Evolutionary conservation across 64 coral and sea anemone genomes (phyloP).

Genomic region (Stichodactyla helianthus): DNA sequence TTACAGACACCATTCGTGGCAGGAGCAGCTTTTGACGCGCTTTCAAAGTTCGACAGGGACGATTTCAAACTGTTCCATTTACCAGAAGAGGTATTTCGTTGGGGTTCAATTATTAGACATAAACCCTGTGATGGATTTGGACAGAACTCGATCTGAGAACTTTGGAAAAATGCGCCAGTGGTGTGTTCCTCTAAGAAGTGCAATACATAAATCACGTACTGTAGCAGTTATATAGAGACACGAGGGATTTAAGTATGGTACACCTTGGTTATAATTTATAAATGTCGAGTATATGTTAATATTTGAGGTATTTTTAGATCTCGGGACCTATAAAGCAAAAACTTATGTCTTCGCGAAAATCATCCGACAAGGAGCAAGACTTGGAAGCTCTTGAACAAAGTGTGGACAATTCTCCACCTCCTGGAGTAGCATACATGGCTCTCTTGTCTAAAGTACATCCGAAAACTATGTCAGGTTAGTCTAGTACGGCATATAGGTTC

Average conservation of each 20-base stretch:
- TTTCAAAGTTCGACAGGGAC: constrained; percentile 46
- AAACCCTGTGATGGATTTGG: too few relatives aligned
- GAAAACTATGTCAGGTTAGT: constrained; percentile 27
- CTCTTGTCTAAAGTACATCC: constrained; percentile 19
- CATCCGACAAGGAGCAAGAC: not conserved
- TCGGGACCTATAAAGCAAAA: constrained; percentile 28
- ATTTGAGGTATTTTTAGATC: constrained; percentile 4
- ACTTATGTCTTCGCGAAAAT: constrained; percentile 13
- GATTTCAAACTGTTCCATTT: constrained; percentile 73
- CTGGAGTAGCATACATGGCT: constrained; percentile 30
- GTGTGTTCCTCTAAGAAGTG: too few relatives aligned
- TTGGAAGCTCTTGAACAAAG: not conserved
- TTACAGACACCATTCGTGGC: constrained; percentile 30
- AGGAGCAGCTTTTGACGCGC: constrained; percentile 63
- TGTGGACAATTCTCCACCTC: constrained; percentile 35
- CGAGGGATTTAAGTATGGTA: too few relatives aligned
- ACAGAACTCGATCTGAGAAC: too few relatives aligned
- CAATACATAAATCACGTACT: too few relatives aligned
- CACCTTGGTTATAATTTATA: too few relatives aligned
- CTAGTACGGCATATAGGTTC: not conserved
- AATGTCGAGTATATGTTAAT: too few relatives aligned
- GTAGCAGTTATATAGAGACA: too few relatives aligned
- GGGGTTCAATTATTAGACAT: not conserved
- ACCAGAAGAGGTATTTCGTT: constrained; percentile 49
- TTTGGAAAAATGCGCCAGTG: too few relatives aligned